phyloP scores from a whole-genome alignment of 2,797 vertebrate genomes.

The Morus bassanus region DNA sequence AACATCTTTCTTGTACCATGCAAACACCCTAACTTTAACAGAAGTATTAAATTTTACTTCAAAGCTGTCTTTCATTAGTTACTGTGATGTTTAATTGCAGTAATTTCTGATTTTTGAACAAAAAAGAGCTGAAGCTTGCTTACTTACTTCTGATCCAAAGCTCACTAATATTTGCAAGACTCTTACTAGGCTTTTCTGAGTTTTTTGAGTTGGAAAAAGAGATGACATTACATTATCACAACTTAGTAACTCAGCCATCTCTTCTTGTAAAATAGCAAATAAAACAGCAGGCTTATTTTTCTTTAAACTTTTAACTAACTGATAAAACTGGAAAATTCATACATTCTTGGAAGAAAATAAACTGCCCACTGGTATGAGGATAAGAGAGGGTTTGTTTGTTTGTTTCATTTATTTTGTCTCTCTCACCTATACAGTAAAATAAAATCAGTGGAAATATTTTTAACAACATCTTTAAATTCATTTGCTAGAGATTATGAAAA shows the following conservation, averaged over 20 bases:
- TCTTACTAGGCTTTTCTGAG: neutral
- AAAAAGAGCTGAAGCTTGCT: neutral
- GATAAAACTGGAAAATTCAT: neutral
- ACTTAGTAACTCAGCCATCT: neutral
- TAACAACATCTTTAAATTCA: neutral
- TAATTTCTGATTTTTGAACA: neutral
- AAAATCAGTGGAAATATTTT: neutral
- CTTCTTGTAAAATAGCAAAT: neutral
- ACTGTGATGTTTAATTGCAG: neutral
- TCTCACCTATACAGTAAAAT: neutral
- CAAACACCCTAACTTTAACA: neutral
- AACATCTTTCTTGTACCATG: neutral
- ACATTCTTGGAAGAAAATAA: neutral
- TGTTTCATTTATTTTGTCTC: neutral
- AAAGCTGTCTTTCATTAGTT: neutral
- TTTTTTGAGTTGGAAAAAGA: neutral
- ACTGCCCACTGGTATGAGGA: neutral
- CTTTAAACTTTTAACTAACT: neutral
- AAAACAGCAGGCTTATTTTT: neutral
- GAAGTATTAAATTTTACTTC: neutral
- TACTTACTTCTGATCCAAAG: neutral
- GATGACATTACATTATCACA: neutral
- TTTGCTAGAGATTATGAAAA: neutral
- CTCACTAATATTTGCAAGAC: neutral
- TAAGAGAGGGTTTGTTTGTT: neutral